A percentile compares a stretch with the other conserved stretches of the same genome.
These are phyloP conservation scores for Chroicocephalus ridibundus DNA, from an alignment of 2,113 vertebrate genomes.

Conservation along the genomic window DNA sequence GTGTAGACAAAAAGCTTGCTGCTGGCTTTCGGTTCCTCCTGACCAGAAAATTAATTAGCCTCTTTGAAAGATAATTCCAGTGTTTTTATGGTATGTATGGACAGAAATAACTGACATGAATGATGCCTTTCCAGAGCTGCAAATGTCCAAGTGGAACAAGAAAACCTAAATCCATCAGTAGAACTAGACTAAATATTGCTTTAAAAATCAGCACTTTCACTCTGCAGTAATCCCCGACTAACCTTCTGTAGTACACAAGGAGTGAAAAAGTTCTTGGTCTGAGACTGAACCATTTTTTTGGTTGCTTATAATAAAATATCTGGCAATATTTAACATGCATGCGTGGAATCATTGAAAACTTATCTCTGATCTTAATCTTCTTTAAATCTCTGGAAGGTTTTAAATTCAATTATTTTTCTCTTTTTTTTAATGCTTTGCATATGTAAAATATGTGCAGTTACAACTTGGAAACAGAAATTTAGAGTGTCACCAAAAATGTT, in stretches of 20 bases:
- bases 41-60: background rate
- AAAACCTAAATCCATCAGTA: conserved; percentile 1
- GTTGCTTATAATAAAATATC: background rate
- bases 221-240: background rate
- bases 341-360: background rate
- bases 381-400: background rate
- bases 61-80: background rate
- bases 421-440: background rate
- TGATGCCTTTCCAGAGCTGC: background rate
- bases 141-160: background rate
- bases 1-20: background rate
- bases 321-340: background rate
- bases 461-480: background rate
- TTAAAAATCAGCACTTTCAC: conserved; percentile 20
- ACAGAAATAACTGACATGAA: background rate
- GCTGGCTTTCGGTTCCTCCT: background rate
- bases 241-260: background rate
- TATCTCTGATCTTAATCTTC: background rate
- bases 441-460: background rate
- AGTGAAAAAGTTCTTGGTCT: background rate
- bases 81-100: background rate
- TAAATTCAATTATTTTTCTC: background rate
- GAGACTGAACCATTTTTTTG: background rate
- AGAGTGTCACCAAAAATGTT: background rate
- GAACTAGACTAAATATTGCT: conserved; percentile 41